Evolutionary conservation across 2,888 invertebrate species (phyloP).

Genomic region (Cylindroiulus punctatus): DNA sequence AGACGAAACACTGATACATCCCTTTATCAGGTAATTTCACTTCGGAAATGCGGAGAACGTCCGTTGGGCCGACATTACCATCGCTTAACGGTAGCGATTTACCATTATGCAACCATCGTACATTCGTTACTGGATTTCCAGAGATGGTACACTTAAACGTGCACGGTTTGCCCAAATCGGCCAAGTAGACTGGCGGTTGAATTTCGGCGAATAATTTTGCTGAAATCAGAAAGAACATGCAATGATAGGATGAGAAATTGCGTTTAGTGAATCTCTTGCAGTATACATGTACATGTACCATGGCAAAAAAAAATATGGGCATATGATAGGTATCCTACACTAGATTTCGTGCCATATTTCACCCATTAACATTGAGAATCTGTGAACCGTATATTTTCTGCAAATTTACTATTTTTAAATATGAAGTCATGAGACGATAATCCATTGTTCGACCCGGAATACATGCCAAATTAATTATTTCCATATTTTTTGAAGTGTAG

Average conservation of each 20-base stretch:
- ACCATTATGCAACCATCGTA: conserved; percentile 85
- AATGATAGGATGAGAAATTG: neutral
- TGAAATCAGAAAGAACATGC: conserved; percentile 62
- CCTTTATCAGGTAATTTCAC: conserved; percentile 77
- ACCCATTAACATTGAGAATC: too few relatives aligned
- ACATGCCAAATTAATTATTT: too few relatives aligned
- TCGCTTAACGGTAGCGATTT: conserved; percentile 67
- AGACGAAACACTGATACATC: conserved; percentile 74
- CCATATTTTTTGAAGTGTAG: too few relatives aligned
- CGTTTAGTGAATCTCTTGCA: neutral
- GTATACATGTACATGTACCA: too few relatives aligned
- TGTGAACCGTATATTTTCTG: too few relatives aligned
- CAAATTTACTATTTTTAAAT: too few relatives aligned
- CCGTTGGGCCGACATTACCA: conserved; percentile 37
- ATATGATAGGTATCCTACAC: too few relatives aligned
- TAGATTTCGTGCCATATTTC: too few relatives aligned
- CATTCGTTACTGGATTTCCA: conserved; percentile 82
- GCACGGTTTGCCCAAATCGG: conserved; percentile 85
- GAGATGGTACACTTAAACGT: conserved; percentile 86
- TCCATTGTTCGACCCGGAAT: too few relatives aligned
- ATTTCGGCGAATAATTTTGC: conserved; percentile 83
- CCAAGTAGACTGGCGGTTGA: conserved; percentile 71
- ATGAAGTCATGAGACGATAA: too few relatives aligned
- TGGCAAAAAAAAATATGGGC: too few relatives aligned
- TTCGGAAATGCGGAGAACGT: conserved; percentile 55